Evolutionary conservation across 2,113 vertebrate species (phyloP).

Genomic region (Catharus minimus): DNA sequence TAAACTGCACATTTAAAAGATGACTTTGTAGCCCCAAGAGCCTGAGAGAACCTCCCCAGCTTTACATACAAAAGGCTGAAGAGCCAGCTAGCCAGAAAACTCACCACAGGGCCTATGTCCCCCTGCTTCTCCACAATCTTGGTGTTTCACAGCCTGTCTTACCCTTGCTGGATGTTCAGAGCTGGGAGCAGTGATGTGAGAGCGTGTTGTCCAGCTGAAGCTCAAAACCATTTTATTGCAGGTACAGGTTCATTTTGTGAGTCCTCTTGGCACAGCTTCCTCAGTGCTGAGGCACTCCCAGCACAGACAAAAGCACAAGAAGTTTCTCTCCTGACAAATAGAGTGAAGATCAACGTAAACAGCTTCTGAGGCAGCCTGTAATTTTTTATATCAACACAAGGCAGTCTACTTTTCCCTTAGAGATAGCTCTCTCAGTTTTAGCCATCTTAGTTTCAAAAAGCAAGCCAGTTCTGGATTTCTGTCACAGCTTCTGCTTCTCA

Average conservation of each 20-base stretch:
- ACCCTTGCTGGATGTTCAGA: not conserved
- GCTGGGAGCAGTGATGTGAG: not conserved
- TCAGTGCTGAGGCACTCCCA: not conserved
- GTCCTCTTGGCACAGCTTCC: not conserved
- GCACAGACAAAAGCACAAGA: not conserved
- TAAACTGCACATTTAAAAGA: not conserved
- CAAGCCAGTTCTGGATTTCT: not conserved
- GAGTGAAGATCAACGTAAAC: not conserved
- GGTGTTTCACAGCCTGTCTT: not conserved
- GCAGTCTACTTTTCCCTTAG: not conserved
- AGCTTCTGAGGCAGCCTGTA: not conserved
- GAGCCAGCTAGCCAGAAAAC: not conserved
- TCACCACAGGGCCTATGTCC: too few relatives aligned
- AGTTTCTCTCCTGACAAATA: not conserved
- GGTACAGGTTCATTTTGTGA: not conserved
- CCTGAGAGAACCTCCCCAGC: not conserved
- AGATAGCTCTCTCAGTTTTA: not conserved
- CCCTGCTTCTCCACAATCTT: not conserved
- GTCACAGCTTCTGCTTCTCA: fast-evolving
- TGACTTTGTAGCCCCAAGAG: not conserved
- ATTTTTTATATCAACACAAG: not conserved
- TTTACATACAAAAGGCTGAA: not conserved
- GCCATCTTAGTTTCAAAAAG: not conserved
- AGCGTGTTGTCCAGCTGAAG: not conserved
- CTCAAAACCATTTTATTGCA: not conserved